Conservation (phyloP, 2,113 vertebrate species). For the Cygnus buccinator region DNA sequence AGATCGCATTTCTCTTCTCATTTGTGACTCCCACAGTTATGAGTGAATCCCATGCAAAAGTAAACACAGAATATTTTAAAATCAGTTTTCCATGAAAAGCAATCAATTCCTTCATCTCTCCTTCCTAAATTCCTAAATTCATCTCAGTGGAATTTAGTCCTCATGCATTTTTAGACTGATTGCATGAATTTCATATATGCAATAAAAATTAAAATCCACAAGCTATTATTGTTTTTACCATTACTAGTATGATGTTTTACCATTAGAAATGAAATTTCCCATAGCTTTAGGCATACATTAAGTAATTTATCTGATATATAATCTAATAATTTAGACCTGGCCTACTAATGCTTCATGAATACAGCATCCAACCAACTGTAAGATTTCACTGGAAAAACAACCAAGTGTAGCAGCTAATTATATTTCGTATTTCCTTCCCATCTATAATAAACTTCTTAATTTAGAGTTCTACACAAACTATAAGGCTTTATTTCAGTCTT, state of each 20-base stretch:
- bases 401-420: not conserved
- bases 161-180: not conserved
- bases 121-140: not conserved
- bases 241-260: not conserved
- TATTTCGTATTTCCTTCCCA: not conserved
- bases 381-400: not conserved
- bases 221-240: not conserved
- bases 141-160: not conserved
- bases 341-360: not conserved
- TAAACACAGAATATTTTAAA: not conserved
- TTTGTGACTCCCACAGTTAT: not conserved
- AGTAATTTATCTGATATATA: not conserved
- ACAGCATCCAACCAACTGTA: not conserved
- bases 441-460: not conserved
- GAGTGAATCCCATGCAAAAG: not conserved
- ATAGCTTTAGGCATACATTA: not conserved
- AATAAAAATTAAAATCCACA: not conserved
- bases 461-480: rapidly evolving
- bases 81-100: not conserved
- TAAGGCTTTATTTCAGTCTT: not conserved
- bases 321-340: not conserved
- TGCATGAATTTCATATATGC: not conserved
- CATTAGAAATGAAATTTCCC: not conserved
- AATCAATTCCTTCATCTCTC: not conserved
- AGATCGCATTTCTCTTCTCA: not conserved